These are phyloP conservation scores for Huso huso DNA, from an alignment of 2,797 vertebrate genomes.

Conservation along the genomic window DNA sequence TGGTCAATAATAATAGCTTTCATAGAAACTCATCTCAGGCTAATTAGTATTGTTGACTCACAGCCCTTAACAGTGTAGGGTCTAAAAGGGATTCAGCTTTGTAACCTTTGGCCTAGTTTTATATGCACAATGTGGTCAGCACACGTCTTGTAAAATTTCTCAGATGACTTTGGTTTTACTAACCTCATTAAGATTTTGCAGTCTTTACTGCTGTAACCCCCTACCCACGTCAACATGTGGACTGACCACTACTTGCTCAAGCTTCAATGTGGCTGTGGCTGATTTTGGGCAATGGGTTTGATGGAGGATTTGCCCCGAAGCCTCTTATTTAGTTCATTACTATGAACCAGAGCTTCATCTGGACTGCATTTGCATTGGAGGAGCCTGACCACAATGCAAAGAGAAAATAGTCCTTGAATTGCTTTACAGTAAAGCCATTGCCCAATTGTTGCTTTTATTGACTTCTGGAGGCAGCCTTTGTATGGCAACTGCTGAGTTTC, in stretches of 20 bases:
- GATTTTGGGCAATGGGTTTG: neutral
- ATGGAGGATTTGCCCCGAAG: conserved; percentile 6
- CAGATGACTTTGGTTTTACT: conserved; percentile 13
- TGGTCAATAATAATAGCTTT: conserved; percentile 12
- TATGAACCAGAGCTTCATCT: conserved; percentile 61
- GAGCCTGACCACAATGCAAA: conserved; percentile 53
- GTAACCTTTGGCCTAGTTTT: conserved; percentile 14
- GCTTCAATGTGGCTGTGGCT: conserved; percentile 32
- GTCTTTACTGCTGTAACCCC: neutral
- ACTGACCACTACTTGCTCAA: conserved; percentile 31
- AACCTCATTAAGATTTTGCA: neutral
- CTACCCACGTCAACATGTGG: conserved; percentile 12
- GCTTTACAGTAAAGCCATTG: conserved; percentile 53
- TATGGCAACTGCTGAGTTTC: conserved; percentile 63
- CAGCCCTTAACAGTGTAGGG: neutral
- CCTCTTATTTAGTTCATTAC: conserved; percentile 51
- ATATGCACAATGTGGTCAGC: conserved; percentile 11
- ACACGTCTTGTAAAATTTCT: conserved; percentile 10
- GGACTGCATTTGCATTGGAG: conserved; percentile 62
- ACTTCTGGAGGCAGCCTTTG: conserved; percentile 73
- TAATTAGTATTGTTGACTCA: conserved; percentile 13
- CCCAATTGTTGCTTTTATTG: conserved; percentile 67
- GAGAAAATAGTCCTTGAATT: conserved; percentile 60
- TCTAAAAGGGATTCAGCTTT: neutral
- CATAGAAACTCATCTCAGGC: conserved; percentile 14